Conservation (phyloP, 2,113 vertebrate genomes). For the Pteronura brasiliensis region DNA sequence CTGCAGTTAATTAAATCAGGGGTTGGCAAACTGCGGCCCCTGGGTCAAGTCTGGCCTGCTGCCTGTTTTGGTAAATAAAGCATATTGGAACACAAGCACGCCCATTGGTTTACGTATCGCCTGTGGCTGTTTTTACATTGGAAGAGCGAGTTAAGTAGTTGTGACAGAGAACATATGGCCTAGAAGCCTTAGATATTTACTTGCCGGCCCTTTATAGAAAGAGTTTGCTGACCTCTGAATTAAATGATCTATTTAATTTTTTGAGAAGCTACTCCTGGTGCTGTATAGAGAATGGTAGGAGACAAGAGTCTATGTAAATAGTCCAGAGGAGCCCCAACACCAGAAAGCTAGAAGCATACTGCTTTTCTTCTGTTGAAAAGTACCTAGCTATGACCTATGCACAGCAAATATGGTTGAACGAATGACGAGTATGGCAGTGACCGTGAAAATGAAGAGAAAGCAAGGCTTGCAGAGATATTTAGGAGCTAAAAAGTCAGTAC, state of each 20-base stretch:
- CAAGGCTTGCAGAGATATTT: background rate
- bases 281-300: background rate
- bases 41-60: background rate
- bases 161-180: constrained; percentile 5
- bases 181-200: constrained; percentile 24
- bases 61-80: constrained; percentile 32
- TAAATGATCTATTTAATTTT: constrained; percentile 14
- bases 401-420: background rate
- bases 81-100: background rate
- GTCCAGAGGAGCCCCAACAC: background rate
- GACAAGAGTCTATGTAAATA: background rate
- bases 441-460: background rate
- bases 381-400: background rate
- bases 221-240: constrained; percentile 14
- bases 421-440: background rate
- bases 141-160: background rate
- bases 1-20: constrained; percentile 3
- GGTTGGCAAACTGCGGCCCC: background rate
- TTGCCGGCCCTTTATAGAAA: background rate
- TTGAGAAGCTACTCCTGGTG: background rate
- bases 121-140: background rate
- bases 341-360: background rate
- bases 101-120: background rate
- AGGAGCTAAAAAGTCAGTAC: background rate
- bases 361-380: constrained; percentile 23